These are phyloP conservation scores for Apotomis capreana DNA, from an alignment of 2,888 invertebrate genomes.

Conservation along the genomic window DNA sequence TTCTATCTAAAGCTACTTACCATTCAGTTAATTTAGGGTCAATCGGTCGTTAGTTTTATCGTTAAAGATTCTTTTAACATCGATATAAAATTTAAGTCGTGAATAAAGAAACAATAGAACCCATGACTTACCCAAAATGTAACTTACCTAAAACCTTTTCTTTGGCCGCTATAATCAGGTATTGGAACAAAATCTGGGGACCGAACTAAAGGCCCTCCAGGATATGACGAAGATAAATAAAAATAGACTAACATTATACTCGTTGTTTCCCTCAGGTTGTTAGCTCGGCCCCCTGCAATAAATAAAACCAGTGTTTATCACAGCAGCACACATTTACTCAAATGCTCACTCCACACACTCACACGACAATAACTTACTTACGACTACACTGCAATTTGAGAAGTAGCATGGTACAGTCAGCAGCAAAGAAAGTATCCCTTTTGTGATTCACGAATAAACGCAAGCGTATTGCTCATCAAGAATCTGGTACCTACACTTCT, in stretches of 20 bases:
- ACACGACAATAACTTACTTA: constrained; percentile 62
- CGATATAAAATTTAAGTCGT: no score
- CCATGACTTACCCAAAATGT: no score
- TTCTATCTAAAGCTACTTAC: no score
- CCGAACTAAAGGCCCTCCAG: neutral
- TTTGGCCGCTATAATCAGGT: neutral
- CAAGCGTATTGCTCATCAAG: no score
- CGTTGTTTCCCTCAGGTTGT: neutral
- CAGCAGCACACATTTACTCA: constrained; percentile 76
- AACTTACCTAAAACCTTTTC: neutral
- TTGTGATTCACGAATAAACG: no score
- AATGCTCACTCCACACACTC: constrained; percentile 52
- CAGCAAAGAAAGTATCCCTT: neutral
- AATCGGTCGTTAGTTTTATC: no score
- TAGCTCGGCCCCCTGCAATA: neutral
- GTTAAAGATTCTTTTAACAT: no score
- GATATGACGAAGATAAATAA: no score
- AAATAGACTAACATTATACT: neutral
- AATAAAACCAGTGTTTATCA: constrained; percentile 63
- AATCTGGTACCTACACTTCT: no score
- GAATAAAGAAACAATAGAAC: no score
- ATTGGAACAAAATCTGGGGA: neutral
- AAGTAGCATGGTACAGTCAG: neutral
- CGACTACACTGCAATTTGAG: constrained; percentile 33
- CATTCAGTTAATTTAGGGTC: no score